Evolutionary conservation across 1,140 invertebrate species (phyloP).

Genomic region (Macrostomum lignano): DNA sequence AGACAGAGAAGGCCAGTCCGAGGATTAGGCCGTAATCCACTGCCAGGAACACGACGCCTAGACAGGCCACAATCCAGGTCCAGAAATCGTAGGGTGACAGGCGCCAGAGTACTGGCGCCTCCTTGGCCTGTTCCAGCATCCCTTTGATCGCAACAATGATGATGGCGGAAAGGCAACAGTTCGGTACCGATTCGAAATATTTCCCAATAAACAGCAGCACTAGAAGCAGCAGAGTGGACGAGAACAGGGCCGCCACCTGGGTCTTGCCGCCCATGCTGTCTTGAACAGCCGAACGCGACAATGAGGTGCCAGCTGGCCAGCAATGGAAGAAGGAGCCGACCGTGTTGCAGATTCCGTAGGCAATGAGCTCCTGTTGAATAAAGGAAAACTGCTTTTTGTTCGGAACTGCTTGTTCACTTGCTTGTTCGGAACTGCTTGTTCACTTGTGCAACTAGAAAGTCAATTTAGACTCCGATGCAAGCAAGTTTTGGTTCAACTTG

Average conservation of each 20-base stretch:
- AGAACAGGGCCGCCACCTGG: conserved; percentile 9
- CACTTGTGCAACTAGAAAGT: no score
- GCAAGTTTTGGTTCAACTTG: no score
- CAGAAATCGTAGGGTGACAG: conserved; percentile 27
- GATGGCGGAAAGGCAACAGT: conserved; percentile 28
- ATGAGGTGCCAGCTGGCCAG: conserved; percentile 11
- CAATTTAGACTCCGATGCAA: no score
- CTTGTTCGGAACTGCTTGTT: no score
- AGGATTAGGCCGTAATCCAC: conserved; percentile 12
- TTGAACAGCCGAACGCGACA: conserved; percentile 11
- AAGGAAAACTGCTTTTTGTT: no score
- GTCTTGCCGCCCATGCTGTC: conserved; percentile 12
- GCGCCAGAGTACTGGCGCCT: conserved; percentile 21
- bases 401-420: no score
- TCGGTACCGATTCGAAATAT: conserved; percentile 15
- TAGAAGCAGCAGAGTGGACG: conserved; percentile 10
- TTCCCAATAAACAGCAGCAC: conserved; percentile 19
- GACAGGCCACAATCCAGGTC: conserved; percentile 8
- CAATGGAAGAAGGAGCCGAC: conserved; percentile 11
- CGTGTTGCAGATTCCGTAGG: conserved; percentile 11
- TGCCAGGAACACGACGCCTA: conserved; percentile 9
- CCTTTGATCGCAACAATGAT: conserved; percentile 30
- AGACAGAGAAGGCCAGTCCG: conserved; percentile 9
- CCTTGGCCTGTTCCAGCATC: conserved; percentile 27
- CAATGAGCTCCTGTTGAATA: conserved; percentile 14